Base-by-base conservation (phyloP, 2,888 invertebrate species). In the Epicampocera succincta region DNA sequence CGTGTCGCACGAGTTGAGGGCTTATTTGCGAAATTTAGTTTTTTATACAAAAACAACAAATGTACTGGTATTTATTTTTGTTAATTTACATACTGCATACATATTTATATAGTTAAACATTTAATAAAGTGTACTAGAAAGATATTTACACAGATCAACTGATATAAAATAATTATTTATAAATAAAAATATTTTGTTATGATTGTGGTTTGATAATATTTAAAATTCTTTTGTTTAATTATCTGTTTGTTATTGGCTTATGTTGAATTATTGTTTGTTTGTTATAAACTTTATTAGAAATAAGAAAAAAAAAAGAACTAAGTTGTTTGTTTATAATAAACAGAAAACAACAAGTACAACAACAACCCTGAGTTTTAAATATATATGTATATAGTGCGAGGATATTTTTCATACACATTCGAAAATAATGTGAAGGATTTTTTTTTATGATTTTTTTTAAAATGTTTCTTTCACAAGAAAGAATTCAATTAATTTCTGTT, bases 271-370 rank as follows among this genome's bases (percentile, higher is more conserved):
- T 54, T 56, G 29, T 65, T 74, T 65, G 17, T 42, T 65, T 56
- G 54, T 40, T 56, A 56, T 48, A 40, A 33, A 65, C 65, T 74
- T 73, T 73, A 46, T 52, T 73, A 63, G 52, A 52, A 73, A 54
- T 63, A 61, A 60, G 19, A 42, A 15, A 12, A 60, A 38, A 40
- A 60, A 6, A 63, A 19, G 2, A 21, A 25, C n/a, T 42, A 21
- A 42, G 50, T 50, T 17, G 40, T 74, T 68, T 75, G 50, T 75
- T 75, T 66, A 50, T 58, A 75, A 75, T 75, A 75, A 75, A 75
- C 75, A 58, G 48, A 66, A 74, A 48, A 66, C 58, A 63, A 9
- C 33, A 56, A 65, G 4, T 56, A 56, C 48, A 56, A 65, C n/a
- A n/a, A n/a, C n/a, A n/a, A n/a, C n/a, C 40, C 33, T n/a, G 17